A percentile compares a stretch with the other conserved stretches of the same genome.
These are phyloP conservation scores for Archivesica marissinica DNA, from an alignment of 1,140 invertebrate genomes.

Conservation along the genomic window DNA sequence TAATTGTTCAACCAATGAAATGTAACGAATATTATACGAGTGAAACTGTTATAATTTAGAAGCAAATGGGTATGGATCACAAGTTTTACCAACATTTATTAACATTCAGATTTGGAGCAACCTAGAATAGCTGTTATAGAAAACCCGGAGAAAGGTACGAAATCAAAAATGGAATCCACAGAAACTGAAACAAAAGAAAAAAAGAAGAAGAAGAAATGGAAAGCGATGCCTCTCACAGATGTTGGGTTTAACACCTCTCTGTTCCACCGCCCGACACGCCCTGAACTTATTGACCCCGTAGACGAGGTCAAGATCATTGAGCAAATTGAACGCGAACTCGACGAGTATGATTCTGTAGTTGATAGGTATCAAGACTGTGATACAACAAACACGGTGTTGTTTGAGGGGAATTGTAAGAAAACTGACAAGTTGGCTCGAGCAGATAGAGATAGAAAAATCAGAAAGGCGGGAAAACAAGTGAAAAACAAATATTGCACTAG, in stretches of 20 bases:
- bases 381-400: constrained; percentile 4
- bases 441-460: constrained; percentile 70
- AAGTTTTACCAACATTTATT: no score
- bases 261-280: constrained; percentile 65
- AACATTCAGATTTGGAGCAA: not conserved
- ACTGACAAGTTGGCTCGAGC: constrained; percentile 65
- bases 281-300: constrained; percentile 32
- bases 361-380: constrained; percentile 49
- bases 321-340: constrained; percentile 63
- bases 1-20: no score
- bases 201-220: constrained; percentile 76
- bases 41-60: no score
- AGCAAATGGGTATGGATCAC: no score
- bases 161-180: not conserved
- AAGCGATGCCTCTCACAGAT: constrained; percentile 54
- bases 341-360: constrained; percentile 51
- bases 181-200: constrained; percentile 42
- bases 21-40: no score
- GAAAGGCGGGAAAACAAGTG: constrained; percentile 75
- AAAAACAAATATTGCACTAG: constrained; percentile 75
- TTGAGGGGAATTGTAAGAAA: constrained; percentile 50
- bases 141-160: not conserved
- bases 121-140: not conserved
- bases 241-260: constrained; percentile 74
- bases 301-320: constrained; percentile 45